Evolutionary conservation across 2,797 vertebrate species (phyloP), one percentile per base, ranked within the genome.

Genomic region (Pseudomugil tenellus): DNA sequence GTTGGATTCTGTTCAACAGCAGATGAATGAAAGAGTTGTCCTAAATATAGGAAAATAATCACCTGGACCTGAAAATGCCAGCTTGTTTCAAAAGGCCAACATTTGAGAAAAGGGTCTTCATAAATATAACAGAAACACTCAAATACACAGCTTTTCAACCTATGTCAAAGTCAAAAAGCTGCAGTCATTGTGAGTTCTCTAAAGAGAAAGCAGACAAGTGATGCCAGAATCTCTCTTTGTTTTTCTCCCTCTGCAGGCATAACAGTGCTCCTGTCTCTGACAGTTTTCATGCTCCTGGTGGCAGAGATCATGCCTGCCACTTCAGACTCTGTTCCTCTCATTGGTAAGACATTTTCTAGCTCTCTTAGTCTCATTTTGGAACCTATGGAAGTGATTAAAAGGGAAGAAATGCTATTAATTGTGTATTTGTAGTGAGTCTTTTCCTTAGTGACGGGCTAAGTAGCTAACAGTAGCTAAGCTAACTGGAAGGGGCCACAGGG

Each of bases 281-380:
- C 96, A 0, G 96, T 97, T 72, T 97, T 97, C 90, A 97, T 97
- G 96, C 92, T 97, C 32, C 94, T 97, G 77, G 96, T 97, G n/a
- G 96, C 96, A 32, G 96, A 97, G 89, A 97, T 97, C 87, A 97
- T 97, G 96, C 96, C 96, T 7, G 96, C 96, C 59, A 97, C 96
- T 3, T 97, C 96, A 2, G 96, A 97, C 89, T 97, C 96, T 0
- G 96, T 97, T 63, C 96, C 96, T 39, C 94, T 97, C 62, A 97
- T 97, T 58, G 96, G 96, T 96, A 92, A 78, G 90, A n/a, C n/a
- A n/a, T n/a, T n/a, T n/a, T n/a, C n/a, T n/a, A n/a, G n/a, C n/a
- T n/a, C n/a, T n/a, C n/a, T n/a, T n/a, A n/a, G n/a, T n/a, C n/a
- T n/a, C n/a, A n/a, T n/a, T n/a, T n/a, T n/a, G n/a, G n/a, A n/a